Percentiles rank a stretch among this genome's conserved stretches.
Conservation (phyloP, 2,888 invertebrate species). For the Argyresthia goedartella region DNA sequence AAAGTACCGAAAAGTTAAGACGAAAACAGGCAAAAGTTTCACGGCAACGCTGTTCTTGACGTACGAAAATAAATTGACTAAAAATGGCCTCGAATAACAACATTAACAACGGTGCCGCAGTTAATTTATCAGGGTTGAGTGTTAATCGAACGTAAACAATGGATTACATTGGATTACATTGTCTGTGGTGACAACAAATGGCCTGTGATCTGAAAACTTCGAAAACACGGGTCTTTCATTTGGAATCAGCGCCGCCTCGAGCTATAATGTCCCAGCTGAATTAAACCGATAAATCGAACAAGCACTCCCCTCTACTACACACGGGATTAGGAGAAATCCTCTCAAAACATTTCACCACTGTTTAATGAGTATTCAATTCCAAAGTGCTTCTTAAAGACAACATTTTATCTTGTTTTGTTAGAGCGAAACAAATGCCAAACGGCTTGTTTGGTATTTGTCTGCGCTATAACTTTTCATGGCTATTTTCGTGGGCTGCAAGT, state of each 20-base stretch:
- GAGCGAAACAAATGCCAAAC: neutral
- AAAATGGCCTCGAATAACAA: slow-evolving; percentile 17
- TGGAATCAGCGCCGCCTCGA: slow-evolving; percentile 2
- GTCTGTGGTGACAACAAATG: slow-evolving; percentile 13
- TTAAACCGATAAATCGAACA: slow-evolving; percentile 1
- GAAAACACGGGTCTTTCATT: slow-evolving; percentile 9
- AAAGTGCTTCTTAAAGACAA: neutral
- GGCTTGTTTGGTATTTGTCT: neutral
- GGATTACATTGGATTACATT: slow-evolving; percentile 21
- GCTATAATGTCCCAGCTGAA: neutral
- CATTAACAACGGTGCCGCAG: slow-evolving; percentile 19
- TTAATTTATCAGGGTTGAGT: slow-evolving; percentile 19
- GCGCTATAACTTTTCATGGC: neutral
- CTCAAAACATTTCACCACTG: slow-evolving; percentile 4
- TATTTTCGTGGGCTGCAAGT: too few species aligned
- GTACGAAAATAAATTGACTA: slow-evolving; percentile 1
- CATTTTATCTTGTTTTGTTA: too few species aligned
- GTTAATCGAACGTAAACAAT: slow-evolving; percentile 17
- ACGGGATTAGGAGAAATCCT: slow-evolving; percentile 7
- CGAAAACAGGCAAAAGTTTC: neutral
- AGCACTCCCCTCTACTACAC: slow-evolving; percentile 1
- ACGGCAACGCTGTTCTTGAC: neutral
- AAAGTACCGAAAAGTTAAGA: neutral
- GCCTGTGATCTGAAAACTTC: slow-evolving; percentile 14
- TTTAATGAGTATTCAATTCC: slow-evolving; percentile 17